Conservation (phyloP, 2,113 vertebrate species). For the Pluvianellus socialis region DNA sequence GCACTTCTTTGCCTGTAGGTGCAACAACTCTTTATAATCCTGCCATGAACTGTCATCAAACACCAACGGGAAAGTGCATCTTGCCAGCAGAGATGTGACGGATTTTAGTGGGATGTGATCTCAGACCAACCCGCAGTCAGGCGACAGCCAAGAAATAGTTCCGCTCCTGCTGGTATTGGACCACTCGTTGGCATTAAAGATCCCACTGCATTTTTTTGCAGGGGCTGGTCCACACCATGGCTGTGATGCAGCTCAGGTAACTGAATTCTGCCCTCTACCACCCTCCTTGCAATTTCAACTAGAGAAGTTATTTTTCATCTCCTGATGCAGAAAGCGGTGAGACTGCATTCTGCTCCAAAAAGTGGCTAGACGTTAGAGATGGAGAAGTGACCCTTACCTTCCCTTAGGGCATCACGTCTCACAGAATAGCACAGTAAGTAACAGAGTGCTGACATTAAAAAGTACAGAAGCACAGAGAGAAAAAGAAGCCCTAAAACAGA, state of each 20-base stretch:
- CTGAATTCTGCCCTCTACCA: neutral
- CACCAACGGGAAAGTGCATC: neutral
- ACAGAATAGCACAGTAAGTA: neutral
- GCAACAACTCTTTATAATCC: constrained; percentile 38
- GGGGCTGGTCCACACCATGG: neutral
- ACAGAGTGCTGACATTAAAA: neutral
- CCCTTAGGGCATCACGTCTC: neutral
- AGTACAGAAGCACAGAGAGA: neutral
- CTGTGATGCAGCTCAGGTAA: neutral
- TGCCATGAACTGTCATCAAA: neutral
- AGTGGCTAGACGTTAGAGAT: neutral
- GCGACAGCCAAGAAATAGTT: neutral
- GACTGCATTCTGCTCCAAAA: neutral
- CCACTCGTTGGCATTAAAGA: neutral
- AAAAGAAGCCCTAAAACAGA: neutral
- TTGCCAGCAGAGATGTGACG: neutral
- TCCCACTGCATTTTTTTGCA: neutral
- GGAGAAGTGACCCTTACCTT: neutral
- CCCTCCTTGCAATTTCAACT: neutral
- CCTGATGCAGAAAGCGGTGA: neutral
- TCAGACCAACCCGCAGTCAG: neutral
- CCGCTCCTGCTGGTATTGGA: neutral
- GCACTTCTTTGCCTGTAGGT: constrained; percentile 34
- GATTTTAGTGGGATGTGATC: neutral
- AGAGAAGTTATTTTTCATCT: neutral